Conservation (phyloP, 2,888 invertebrate genomes). For the Drosophila meridiana region DNA sequence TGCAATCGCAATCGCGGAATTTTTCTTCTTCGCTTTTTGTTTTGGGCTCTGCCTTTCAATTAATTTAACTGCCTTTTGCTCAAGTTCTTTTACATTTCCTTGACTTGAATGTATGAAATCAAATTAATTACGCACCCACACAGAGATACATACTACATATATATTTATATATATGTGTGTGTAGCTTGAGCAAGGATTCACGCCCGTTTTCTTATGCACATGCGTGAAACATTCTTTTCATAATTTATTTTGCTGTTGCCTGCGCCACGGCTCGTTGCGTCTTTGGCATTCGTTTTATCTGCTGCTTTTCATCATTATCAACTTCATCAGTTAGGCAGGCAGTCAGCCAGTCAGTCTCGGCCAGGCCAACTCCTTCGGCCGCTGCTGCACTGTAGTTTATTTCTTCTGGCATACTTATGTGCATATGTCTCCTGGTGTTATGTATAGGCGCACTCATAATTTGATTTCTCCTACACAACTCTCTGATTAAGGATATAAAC, state of each 20-base stretch:
- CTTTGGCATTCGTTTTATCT: conserved; percentile 59
- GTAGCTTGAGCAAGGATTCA: not conserved
- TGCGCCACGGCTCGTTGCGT: conserved; percentile 22
- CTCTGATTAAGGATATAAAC: conserved; percentile 66
- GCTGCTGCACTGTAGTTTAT: conserved; percentile 23
- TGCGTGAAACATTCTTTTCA: conserved; percentile 77
- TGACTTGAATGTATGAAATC: conserved; percentile 74
- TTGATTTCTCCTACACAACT: conserved; percentile 56
- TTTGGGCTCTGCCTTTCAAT: conserved; percentile 51
- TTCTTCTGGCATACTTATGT: conserved; percentile 44
- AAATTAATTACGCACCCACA: conserved; percentile 68
- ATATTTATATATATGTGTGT: not conserved
- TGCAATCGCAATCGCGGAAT: conserved; percentile 46
- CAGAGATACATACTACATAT: not conserved
- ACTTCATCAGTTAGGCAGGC: conserved; percentile 66
- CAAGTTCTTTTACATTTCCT: conserved; percentile 52
- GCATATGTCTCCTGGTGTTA: conserved; percentile 49
- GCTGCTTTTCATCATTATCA: conserved; percentile 64
- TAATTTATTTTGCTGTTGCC: conserved; percentile 64
- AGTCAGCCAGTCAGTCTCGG: not conserved
- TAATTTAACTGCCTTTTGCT: conserved; percentile 60
- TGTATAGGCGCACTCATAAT: conserved; percentile 56
- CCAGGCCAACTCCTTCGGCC: conserved; percentile 4
- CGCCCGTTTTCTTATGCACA: conserved; percentile 62
- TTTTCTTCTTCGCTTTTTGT: conserved; percentile 3